Percentiles rank a stretch among this genome's conserved stretches.
Evolutionary conservation across 2,113 vertebrate species (phyloP).

Genomic region (Paradisaea rubra): DNA sequence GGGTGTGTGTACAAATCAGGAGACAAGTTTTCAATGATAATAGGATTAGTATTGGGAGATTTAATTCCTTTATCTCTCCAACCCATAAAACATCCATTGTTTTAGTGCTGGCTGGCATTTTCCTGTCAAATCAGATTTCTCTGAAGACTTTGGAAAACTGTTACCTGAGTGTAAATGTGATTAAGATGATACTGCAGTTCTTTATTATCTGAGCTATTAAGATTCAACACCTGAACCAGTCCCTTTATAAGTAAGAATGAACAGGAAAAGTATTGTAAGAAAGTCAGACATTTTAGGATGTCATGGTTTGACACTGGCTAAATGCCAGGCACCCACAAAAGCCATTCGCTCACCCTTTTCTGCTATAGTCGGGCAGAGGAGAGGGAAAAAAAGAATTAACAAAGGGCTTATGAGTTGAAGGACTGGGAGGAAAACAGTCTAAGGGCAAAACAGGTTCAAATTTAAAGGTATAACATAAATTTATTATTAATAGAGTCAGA

Average conservation of each 20-base stretch:
- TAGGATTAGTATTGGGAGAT: not conserved
- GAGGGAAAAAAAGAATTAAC: not conserved
- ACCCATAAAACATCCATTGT: not conserved
- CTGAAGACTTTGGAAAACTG: not conserved
- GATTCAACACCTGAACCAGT: not conserved
- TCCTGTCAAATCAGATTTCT: not conserved
- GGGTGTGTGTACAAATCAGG: not conserved
- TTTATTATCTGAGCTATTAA: not conserved
- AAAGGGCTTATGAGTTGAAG: not conserved
- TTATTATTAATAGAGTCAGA: not conserved
- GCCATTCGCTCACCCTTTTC: not conserved
- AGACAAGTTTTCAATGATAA: not conserved
- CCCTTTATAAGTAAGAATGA: not conserved
- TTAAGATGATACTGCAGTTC: not conserved
- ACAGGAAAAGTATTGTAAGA: not conserved
- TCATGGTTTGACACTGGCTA: not conserved
- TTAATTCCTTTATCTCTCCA: not conserved
- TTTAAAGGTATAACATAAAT: not conserved
- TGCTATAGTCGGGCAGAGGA: not conserved
- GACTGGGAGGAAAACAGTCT: not conserved
- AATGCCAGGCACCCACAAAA: not conserved
- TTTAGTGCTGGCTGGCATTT: not conserved
- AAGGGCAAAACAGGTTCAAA: not conserved
- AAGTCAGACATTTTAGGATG: not conserved
- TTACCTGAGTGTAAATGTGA: not conserved